These are phyloP conservation scores for Anoncus sp. DNA, from an alignment of 2,888 invertebrate genomes.

Conservation along the genomic window DNA sequence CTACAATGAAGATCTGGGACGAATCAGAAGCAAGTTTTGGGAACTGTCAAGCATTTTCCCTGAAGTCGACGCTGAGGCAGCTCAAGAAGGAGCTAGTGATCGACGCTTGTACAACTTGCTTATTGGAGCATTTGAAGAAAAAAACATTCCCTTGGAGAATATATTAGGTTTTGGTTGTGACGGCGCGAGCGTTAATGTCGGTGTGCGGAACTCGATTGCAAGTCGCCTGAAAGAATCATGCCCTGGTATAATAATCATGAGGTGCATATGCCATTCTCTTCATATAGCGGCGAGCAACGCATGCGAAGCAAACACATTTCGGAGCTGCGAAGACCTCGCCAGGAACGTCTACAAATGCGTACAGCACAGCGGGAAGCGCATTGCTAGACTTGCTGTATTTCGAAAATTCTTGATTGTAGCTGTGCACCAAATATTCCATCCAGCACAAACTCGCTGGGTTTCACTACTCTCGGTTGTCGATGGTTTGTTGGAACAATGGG, in stretches of 20 bases:
- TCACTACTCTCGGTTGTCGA: constrained; percentile 25
- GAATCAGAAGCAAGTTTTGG: constrained; percentile 66
- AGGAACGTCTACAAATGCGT: constrained; percentile 22
- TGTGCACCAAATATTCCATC: constrained; percentile 19
- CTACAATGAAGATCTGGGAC: constrained; percentile 58
- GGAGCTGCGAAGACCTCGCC: constrained; percentile 23
- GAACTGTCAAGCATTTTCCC: constrained; percentile 64
- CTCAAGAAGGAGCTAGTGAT: constrained; percentile 56
- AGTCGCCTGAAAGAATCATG: constrained; percentile 12
- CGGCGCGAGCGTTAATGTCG: constrained; percentile 19
- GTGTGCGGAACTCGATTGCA: constrained; percentile 19
- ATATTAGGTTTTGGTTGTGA: constrained; percentile 71
- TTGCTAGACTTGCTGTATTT: constrained; percentile 14
- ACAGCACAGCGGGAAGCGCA: constrained; percentile 19
- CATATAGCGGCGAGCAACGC: constrained; percentile 23
- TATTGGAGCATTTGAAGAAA: constrained; percentile 52
- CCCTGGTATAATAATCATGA: constrained; percentile 18
- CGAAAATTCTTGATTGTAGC: constrained; percentile 17
- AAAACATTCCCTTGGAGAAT: constrained; percentile 64
- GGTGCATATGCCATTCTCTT: constrained; percentile 24
- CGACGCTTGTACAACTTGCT: constrained; percentile 56
- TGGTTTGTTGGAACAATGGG: constrained; percentile 13
- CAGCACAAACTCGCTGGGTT: constrained; percentile 24
- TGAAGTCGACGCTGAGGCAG: constrained; percentile 38
- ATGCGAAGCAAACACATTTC: constrained; percentile 14